Evolutionary conservation across 1,140 invertebrate genomes (phyloP).

Genomic region (Cryptotermes secundus): DNA sequence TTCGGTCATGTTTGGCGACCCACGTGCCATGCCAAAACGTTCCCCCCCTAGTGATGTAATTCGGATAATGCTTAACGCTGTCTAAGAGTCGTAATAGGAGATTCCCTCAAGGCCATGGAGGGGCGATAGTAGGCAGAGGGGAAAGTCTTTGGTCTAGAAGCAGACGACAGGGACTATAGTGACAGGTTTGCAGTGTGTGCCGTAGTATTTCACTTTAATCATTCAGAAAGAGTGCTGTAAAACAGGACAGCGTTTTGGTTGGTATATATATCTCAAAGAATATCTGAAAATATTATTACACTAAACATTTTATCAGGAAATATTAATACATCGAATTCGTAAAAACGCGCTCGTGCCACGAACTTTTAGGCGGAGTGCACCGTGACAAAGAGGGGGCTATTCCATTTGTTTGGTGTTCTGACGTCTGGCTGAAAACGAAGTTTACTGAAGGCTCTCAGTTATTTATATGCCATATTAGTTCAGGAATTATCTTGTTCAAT

Average conservation of each 20-base stretch:
- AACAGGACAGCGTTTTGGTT: too few species aligned
- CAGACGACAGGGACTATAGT: neutral
- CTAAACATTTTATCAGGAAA: neutral
- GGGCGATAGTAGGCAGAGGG: neutral
- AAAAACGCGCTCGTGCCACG: neutral
- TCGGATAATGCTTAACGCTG: neutral
- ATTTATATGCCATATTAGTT: too few species aligned
- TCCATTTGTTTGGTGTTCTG: neutral
- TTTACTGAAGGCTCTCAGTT: neutral
- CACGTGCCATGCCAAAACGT: neutral
- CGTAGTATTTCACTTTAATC: neutral
- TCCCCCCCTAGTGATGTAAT: neutral
- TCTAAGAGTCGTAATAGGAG: neutral
- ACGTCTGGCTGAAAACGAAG: neutral
- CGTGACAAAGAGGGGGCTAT: slow-evolving; percentile 8
- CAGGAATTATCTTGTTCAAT: too few species aligned
- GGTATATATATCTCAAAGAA: too few species aligned
- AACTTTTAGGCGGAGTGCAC: neutral
- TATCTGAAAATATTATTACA: neutral
- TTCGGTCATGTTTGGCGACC: neutral
- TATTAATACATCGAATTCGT: neutral
- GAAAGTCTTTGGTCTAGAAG: neutral
- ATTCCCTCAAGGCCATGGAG: slow-evolving; percentile 14
- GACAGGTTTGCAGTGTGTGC: neutral
- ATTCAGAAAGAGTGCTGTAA: too few species aligned